A percentile compares a stretch with the other conserved stretches of the same genome.
Conservation (phyloP, 2,113 vertebrate species). For the Chaenocephalus aceratus region DNA sequence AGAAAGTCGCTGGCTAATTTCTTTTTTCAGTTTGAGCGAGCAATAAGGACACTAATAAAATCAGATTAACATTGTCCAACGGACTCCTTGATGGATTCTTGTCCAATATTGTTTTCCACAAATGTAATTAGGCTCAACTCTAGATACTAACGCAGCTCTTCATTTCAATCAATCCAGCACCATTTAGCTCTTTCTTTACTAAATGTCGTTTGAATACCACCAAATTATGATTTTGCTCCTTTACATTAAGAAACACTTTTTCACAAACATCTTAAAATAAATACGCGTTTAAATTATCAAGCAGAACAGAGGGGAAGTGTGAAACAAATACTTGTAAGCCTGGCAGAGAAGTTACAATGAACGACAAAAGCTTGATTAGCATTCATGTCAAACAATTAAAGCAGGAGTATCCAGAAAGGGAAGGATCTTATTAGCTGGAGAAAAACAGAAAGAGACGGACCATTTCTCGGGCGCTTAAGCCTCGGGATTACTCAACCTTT, state of each 20-base stretch:
- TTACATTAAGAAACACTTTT: slow-evolving; percentile 3
- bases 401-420: slow-evolving; percentile 64
- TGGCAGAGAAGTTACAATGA: slow-evolving; percentile 32
- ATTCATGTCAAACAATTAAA: slow-evolving; percentile 68
- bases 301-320: slow-evolving; percentile 15
- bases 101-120: slow-evolving; percentile 57
- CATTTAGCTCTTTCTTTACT: slow-evolving; percentile 11
- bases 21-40: slow-evolving; percentile 59
- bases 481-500: slow-evolving; percentile 73
- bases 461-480: slow-evolving; percentile 69
- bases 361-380: slow-evolving; percentile 68
- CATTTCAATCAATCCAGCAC: slow-evolving; percentile 20
- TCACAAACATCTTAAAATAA: neutral
- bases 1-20: slow-evolving; percentile 61
- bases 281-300: neutral
- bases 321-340: slow-evolving; percentile 43
- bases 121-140: slow-evolving; percentile 60
- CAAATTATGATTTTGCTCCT: slow-evolving; percentile 25
- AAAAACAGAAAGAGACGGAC: slow-evolving; percentile 59
- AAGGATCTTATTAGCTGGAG: slow-evolving; percentile 74
- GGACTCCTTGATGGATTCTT: slow-evolving; percentile 73
- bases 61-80: slow-evolving; percentile 56
- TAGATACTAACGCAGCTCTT: slow-evolving; percentile 37
- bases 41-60: slow-evolving; percentile 70
- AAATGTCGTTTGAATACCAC: slow-evolving; percentile 24